Base-by-base conservation (phyloP, 2,797 vertebrate genomes). In the Catostomus latipinnis region DNA sequence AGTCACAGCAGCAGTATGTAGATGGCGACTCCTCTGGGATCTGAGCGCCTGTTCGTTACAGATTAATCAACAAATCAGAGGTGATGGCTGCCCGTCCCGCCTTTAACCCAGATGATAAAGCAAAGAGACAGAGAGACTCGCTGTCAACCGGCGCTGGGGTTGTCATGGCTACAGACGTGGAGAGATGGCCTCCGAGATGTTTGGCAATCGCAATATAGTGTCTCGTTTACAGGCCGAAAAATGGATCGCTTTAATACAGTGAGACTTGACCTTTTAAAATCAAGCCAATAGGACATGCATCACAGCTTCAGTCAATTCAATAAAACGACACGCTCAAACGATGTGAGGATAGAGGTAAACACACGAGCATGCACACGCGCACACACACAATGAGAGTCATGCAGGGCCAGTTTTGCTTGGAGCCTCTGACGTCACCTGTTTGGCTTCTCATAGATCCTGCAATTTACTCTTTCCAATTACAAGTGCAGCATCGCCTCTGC, bases 401-500 rank as follows among this genome's bases (percentile, higher is more conserved):
- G 16, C 53, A 10, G n/a, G 12, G 54, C 8, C 13, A 18, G 50
- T 71, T 71, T 34, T 61, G 54, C 52, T 66, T 62, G 2, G 66
- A 58, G 52, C 34, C n/a, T 73, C 75, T 74, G 84, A 81, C 78
- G 71, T 60, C 63, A 83, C 74, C 75, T 73, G 61, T 82, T 85
- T 81, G 81, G 71, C 71, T 84, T 81, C 79, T 80, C 86, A 90
- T 71, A 73, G 43, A 61, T 78, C 4, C 63, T 89, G 89, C 93
- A 89, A 95, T 95, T 95, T 95, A 94, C 94, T 93, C 84, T 86
- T 91, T 84, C 90, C 94, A 94, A 94, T 96, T 95, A 94, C 87
- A 82, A 10, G 85, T 90, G 91, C 86, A 75, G 63, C 14, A 54
- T 82, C 72, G 75, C 81, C 76, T 74, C 71, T 71, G 78, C 83